Percentiles rank a stretch among this genome's conserved stretches.
These are phyloP conservation scores for Biston stratarius DNA, from an alignment of 2,888 invertebrate genomes.

Conservation along the genomic window DNA sequence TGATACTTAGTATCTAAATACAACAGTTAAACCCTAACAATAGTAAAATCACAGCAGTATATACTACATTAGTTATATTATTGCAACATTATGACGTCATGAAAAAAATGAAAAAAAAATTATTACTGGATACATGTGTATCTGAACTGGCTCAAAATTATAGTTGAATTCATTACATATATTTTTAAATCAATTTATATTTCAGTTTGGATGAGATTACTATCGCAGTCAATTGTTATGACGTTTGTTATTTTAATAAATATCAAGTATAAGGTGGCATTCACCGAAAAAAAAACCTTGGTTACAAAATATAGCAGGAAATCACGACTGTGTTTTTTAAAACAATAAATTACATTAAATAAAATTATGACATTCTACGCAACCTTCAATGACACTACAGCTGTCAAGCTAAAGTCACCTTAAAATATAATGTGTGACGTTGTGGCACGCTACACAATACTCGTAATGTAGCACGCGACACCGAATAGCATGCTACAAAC, in stretches of 20 bases:
- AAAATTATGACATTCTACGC: not conserved
- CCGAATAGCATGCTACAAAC: no score
- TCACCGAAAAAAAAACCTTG: no score
- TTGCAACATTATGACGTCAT: conserved; percentile 32
- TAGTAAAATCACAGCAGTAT: conserved; percentile 46
- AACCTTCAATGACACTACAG: no score
- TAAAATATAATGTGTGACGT: no score
- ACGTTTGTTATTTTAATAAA: no score
- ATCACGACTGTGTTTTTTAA: not conserved
- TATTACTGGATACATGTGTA: not conserved
- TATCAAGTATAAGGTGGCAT: no score
- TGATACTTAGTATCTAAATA: conserved; percentile 49
- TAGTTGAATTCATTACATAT: not conserved
- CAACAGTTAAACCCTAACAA: conserved; percentile 38
- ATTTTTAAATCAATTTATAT: not conserved
- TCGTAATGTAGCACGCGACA: no score
- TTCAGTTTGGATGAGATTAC: no score
- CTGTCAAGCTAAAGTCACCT: no score
- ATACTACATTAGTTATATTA: conserved; percentile 31
- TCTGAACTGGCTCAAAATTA: not conserved
- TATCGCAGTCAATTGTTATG: no score
- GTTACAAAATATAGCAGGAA: no score
- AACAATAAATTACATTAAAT: not conserved
- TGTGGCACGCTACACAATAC: no score
- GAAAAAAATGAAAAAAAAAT: not conserved